These are phyloP conservation scores for Disparrhopalites patrizii DNA, from an alignment of 2,888 invertebrate species.

Conservation along the genomic window DNA sequence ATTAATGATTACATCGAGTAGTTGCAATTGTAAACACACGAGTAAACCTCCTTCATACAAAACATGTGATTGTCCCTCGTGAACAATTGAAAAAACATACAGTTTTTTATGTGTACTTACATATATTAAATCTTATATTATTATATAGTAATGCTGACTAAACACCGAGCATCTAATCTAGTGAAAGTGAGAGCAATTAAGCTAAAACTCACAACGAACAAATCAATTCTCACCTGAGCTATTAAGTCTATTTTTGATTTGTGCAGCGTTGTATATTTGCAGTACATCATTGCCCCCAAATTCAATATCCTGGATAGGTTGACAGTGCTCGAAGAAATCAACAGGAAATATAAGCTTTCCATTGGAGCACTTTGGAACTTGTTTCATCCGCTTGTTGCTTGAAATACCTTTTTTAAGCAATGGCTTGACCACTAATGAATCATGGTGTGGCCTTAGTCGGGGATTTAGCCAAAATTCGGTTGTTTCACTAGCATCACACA, in stretches of 20 bases:
- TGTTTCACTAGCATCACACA: slow-evolving; percentile 85
- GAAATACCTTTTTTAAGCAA: slow-evolving; percentile 5
- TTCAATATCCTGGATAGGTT: slow-evolving; percentile 85
- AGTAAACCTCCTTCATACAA: no score
- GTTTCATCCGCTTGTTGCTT: slow-evolving; percentile 8
- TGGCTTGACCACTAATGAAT: slow-evolving; percentile 53
- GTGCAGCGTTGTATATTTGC: slow-evolving; percentile 89
- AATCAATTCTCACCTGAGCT: slow-evolving; percentile 55
- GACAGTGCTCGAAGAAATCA: slow-evolving; percentile 96
- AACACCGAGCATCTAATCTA: no score
- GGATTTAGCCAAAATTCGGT: slow-evolving; percentile 64
- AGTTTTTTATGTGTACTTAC: no score
- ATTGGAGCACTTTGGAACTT: slow-evolving; percentile 30
- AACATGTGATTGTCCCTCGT: no score
- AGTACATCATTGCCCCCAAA: slow-evolving; percentile 91
- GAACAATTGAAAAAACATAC: no score
- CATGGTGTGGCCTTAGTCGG: slow-evolving; percentile 58
- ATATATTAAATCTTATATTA: no score
- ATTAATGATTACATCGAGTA: no score
- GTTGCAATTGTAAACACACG: no score
- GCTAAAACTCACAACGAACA: no score
- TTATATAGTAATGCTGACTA: no score
- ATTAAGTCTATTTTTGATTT: slow-evolving; percentile 85
- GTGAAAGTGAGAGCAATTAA: no score
- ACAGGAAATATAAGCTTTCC: slow-evolving; percentile 63